A percentile compares a stretch with the other conserved stretches of the same genome.
Conservation (phyloP, 2,797 vertebrate species). For the Oreochromis mossambicus region DNA sequence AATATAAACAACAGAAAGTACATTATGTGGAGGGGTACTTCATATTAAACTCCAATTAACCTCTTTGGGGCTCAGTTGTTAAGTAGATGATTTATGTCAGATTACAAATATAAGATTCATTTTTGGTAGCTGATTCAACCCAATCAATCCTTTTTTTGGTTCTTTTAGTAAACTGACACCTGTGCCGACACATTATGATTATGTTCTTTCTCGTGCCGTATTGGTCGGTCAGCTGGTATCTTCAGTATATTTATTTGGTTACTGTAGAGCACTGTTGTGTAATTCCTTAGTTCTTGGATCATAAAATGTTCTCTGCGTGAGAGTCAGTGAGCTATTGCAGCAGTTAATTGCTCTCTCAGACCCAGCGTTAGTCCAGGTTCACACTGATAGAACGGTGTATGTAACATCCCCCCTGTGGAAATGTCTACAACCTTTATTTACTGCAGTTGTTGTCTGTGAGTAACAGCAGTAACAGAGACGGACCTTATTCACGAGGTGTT, state of each 20-base stretch:
- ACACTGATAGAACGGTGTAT: neutral
- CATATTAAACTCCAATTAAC: neutral
- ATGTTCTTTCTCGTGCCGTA: accelerated
- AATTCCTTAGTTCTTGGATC: neutral
- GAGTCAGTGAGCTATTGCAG: neutral
- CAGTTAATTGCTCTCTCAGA: neutral
- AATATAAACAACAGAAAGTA: neutral
- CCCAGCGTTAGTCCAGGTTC: neutral
- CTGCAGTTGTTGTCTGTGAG: neutral
- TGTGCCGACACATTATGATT: neutral
- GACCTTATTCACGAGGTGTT: neutral
- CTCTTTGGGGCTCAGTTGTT: neutral
- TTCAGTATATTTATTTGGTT: neutral
- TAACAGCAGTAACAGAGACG: neutral
- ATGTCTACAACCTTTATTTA: accelerated
- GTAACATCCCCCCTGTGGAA: neutral
- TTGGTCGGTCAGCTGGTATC: neutral
- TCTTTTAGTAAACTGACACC: neutral
- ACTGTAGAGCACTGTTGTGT: neutral
- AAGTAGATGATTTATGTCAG: accelerated
- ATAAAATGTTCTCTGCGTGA: neutral
- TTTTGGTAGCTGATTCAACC: neutral
- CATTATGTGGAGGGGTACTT: accelerated
- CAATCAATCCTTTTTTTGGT: neutral
- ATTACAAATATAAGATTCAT: neutral